Evolutionary conservation across 1,140 invertebrate genomes (phyloP).

Genomic region (Zophobas morio): DNA sequence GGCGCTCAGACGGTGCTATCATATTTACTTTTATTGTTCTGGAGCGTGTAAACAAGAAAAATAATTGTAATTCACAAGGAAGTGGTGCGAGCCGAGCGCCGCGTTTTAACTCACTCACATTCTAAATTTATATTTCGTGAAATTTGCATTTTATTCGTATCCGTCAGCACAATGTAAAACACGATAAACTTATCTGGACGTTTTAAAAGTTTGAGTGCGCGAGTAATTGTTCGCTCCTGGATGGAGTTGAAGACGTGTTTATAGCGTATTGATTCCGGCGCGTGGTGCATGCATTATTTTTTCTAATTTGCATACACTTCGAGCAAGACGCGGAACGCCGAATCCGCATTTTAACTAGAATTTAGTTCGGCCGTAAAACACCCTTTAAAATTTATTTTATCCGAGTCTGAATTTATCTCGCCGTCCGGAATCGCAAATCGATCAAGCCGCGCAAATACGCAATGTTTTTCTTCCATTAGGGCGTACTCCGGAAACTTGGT

Average conservation of each 20-base stretch:
- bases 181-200: neutral
- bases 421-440: constrained; percentile 1
- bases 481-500: neutral
- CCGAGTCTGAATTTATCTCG: no score
- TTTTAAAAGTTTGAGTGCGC: neutral
- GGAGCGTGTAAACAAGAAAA: neutral
- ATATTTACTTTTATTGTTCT: no score
- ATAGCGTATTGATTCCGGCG: no score
- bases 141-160: neutral
- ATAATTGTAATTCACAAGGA: neutral
- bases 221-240: no score
- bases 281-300: no score
- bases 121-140: neutral
- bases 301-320: no score
- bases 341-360: no score
- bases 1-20: no score
- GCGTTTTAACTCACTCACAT: neutral
- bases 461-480: constrained; percentile 5
- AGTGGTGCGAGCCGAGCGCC: neutral
- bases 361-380: no score
- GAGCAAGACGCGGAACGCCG: no score
- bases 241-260: no score
- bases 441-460: constrained; percentile 1
- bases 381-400: no score
- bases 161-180: neutral